Conservation (phyloP, 2,113 vertebrate species). For the Salvator merianae region DNA sequence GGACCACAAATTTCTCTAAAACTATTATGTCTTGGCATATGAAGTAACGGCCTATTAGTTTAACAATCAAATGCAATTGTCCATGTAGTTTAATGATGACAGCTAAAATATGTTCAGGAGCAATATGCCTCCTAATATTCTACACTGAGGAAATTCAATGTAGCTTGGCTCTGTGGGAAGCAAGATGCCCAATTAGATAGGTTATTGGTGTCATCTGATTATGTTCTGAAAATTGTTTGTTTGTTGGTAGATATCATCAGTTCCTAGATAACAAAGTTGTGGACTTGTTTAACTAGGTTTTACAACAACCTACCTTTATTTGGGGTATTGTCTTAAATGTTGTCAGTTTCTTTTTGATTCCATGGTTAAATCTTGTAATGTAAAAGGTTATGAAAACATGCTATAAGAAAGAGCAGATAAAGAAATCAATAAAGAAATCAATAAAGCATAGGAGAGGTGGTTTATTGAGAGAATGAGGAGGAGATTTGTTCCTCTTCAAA, state of each 20-base stretch:
- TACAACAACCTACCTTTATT: not conserved
- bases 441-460: not conserved
- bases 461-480: not conserved
- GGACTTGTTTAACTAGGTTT: no score
- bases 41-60: not conserved
- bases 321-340: not conserved
- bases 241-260: no score
- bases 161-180: no score
- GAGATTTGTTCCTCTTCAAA: conserved; percentile 15
- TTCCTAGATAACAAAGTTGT: not conserved
- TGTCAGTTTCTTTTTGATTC: not conserved
- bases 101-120: not conserved
- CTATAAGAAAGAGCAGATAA: not conserved
- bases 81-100: not conserved
- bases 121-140: not conserved
- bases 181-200: no score
- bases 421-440: conserved; percentile 4
- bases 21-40: no score
- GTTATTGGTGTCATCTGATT: not conserved
- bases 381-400: not conserved
- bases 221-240: not conserved
- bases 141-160: not conserved
- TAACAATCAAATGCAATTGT: not conserved
- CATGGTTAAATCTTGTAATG: not conserved
- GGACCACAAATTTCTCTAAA: not conserved